Percentiles rank a stretch among this genome's conserved stretches.
Evolutionary conservation across 2,797 vertebrate species (phyloP).

Genomic region (Champsocephalus gunnari): DNA sequence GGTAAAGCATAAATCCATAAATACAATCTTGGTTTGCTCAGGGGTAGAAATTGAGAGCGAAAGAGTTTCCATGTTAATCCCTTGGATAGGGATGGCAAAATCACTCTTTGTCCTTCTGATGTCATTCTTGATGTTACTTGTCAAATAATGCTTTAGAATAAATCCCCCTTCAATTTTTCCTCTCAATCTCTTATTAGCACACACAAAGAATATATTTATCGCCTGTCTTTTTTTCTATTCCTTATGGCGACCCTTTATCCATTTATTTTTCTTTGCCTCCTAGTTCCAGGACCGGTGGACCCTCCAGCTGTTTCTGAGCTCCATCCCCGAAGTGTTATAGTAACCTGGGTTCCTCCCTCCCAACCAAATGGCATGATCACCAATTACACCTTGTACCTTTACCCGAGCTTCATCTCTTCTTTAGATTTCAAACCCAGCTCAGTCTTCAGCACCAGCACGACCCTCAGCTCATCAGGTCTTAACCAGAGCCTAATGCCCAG

Average conservation of each 20-base stretch:
- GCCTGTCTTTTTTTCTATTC: not conserved
- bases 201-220: conserved; percentile 20
- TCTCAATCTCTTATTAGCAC: conserved; percentile 21
- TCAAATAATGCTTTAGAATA: conserved; percentile 63
- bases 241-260: conserved; percentile 1
- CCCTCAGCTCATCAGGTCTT: conserved; percentile 30
- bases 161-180: conserved; percentile 31
- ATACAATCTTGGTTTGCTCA: conserved; percentile 66
- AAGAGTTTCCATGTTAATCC: conserved; percentile 74
- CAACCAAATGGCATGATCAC: conserved; percentile 75
- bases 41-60: conserved; percentile 47
- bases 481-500: conserved; percentile 12
- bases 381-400: conserved; percentile 70
- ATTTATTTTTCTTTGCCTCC: conserved; percentile 9
- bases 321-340: conserved; percentile 56
- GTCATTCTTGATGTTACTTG: conserved; percentile 73
- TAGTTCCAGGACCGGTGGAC: conserved; percentile 72
- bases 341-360: conserved; percentile 71
- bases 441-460: conserved; percentile 12
- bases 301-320: conserved; percentile 57
- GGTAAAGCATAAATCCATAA: conserved; percentile 72
- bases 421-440: conserved; percentile 38
- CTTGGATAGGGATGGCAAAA: conserved; percentile 68
- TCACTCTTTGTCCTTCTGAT: conserved; percentile 79
- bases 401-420: conserved; percentile 7